Evolutionary conservation across 2,113 vertebrate genomes (phyloP).

Genomic region (Atractosteus spatula): DNA sequence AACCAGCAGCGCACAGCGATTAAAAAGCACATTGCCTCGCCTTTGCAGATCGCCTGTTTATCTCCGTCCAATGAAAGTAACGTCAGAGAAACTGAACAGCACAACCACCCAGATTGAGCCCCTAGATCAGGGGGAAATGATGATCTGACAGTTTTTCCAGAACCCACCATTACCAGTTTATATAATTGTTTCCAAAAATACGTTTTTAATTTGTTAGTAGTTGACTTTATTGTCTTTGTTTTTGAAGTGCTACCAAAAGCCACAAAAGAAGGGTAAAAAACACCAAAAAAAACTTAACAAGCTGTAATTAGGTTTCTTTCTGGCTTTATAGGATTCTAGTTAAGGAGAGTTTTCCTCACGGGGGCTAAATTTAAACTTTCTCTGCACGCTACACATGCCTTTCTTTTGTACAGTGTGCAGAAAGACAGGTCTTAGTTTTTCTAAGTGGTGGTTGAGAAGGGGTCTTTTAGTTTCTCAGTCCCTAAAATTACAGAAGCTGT

Average conservation of each 20-base stretch:
- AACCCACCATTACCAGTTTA: conserved; percentile 38
- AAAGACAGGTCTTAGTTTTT: conserved; percentile 25
- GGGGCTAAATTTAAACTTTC: conserved; percentile 46
- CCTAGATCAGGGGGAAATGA: not conserved
- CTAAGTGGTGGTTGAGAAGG: conserved; percentile 32
- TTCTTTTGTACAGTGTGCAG: conserved; percentile 11
- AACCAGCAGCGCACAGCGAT: too few species aligned
- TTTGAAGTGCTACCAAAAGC: conserved; percentile 24
- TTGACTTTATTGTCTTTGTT: conserved; percentile 24
- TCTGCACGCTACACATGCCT: conserved; percentile 40
- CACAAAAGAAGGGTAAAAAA: conserved; percentile 3
- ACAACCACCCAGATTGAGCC: not conserved
- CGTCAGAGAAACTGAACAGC: too few species aligned
- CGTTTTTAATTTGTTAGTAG: conserved; percentile 48
- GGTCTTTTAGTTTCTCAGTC: conserved; percentile 42
- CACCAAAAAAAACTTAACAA: conserved; percentile 19
- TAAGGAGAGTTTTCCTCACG: conserved; percentile 26
- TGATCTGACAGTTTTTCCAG: not conserved
- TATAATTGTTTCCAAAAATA: conserved; percentile 41
- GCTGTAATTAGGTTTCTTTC: conserved; percentile 59
- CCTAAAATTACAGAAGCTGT: conserved; percentile 46
- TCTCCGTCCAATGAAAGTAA: not conserved
- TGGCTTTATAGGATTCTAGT: conserved; percentile 59
- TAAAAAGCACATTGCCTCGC: too few species aligned
- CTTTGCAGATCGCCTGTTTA: not conserved